Evolutionary conservation across 2,113 vertebrate genomes (phyloP), one percentile per base, ranked within the genome.

Genomic region (Pao palembangensis): DNA sequence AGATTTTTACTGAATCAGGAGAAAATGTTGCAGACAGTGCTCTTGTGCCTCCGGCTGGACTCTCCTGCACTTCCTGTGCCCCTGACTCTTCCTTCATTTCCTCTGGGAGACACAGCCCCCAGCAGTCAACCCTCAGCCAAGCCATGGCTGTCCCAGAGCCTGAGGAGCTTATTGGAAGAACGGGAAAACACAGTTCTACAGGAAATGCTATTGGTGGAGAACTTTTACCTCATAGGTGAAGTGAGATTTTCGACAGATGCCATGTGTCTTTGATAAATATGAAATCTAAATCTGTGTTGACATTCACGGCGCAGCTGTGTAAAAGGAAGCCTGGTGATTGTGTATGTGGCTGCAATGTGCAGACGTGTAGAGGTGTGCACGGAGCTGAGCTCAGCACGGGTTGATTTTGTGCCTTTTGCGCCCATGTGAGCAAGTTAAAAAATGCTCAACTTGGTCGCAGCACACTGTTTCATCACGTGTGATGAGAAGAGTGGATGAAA

Each of bases 21-120:
- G 60, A 23, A 2, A 11, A 91, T 88, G 90, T 78, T 95, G 68
- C 75, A 6, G 43, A 76, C 0, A 0, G 76, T 98, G 66, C 85
- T 90, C 50, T 8, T 88, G 14, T 98, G 96, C 78, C 75, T 96
- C 64, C 87, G 90, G 38, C 81, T 98, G 3, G 95, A 98, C 38
- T 64, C 71, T 6, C 87, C 88, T 69, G 66, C 82, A 15, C 85
- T 89, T 58, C 60, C 61, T 3, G 2, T 51, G 64, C 43, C 60
- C 48, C 31, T 38, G 51, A 2, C 58, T 48, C 49, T 66, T 67
- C 58, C 71, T 0, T 0, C 62, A 13, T 71, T 58, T 7, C 15
- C 70, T 15, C 64, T 83, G 47, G 80, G 60, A 8, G 53, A 56
- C 6, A 6, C 17, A 6, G 0, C 0, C 1, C 1, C 43, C 18